phyloP scores from a whole-genome alignment of 2,113 vertebrate species.

The Oryctolagus cuniculus region DNA sequence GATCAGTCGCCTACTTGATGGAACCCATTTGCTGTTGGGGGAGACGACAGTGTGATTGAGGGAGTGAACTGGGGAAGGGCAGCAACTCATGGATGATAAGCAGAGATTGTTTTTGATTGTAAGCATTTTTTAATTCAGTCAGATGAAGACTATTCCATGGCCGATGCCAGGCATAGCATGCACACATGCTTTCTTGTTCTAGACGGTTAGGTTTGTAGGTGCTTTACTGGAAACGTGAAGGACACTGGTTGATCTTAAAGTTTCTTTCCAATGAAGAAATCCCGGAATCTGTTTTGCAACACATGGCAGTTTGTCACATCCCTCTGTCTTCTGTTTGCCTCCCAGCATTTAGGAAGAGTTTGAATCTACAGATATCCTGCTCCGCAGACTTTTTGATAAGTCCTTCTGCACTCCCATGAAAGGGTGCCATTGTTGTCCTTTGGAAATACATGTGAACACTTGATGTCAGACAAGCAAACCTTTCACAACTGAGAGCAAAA shows the following conservation, averaged over 20 bases:
- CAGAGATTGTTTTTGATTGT: constrained; percentile 30
- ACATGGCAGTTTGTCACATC: neutral
- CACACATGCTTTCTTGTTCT: neutral
- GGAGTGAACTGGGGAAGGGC: neutral
- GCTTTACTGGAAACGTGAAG: neutral
- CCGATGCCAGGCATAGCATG: neutral
- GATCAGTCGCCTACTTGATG: neutral
- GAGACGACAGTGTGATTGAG: neutral
- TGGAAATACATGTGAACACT: neutral
- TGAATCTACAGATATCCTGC: neutral
- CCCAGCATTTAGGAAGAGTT: neutral
- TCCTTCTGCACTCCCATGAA: neutral
- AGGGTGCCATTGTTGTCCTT: constrained; percentile 37
- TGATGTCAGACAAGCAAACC: constrained; percentile 24
- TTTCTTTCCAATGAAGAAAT: constrained; percentile 15
- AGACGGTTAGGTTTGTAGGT: neutral
- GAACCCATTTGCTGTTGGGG: neutral
- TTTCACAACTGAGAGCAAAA: constrained; percentile 15
- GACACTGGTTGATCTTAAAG: neutral
- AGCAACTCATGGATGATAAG: neutral
- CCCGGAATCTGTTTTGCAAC: neutral
- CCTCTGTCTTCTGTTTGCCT: constrained; percentile 16
- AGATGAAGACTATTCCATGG: neutral
- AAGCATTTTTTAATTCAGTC: constrained; percentile 13
- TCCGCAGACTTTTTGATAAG: neutral